Conservation (phyloP, 1,140 invertebrate species). For the Diachasmimorpha longicaudata region DNA sequence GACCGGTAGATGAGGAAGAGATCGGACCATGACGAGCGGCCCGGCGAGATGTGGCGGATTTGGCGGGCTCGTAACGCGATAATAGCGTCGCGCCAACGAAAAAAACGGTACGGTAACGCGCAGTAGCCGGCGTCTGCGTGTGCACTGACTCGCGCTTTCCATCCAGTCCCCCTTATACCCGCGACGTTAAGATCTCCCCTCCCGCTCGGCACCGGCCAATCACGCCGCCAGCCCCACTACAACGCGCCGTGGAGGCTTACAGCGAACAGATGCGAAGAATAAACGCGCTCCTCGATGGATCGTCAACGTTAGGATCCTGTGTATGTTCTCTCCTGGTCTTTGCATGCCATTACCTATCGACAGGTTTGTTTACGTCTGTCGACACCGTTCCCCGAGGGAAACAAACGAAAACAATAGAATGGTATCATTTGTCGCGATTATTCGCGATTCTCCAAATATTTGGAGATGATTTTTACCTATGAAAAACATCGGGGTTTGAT, state of each 20-base stretch:
- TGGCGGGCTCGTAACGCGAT: constrained; percentile 44
- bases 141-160: constrained; percentile 53
- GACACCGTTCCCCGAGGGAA: background rate
- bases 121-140: constrained; percentile 55
- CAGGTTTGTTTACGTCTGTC: constrained; percentile 2
- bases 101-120: constrained; percentile 45
- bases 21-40: constrained; percentile 25
- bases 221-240: background rate
- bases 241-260: background rate
- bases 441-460: too few species aligned
- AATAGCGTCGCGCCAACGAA: constrained; percentile 22
- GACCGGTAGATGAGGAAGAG: too few species aligned
- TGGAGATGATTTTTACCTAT: too few species aligned
- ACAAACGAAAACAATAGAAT: background rate
- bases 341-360: background rate
- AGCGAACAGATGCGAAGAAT: background rate
- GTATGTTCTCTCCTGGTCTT: background rate
- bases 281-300: background rate
- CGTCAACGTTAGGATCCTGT: background rate
- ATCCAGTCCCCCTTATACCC: constrained; percentile 22
- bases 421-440: too few species aligned
- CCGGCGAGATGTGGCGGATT: constrained; percentile 43
- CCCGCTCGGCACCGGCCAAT: too few species aligned
- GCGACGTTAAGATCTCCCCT: too few species aligned
- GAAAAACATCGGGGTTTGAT: too few species aligned